Conservation (phyloP, 2,888 invertebrate species). For the Cheilosia variabilis region DNA sequence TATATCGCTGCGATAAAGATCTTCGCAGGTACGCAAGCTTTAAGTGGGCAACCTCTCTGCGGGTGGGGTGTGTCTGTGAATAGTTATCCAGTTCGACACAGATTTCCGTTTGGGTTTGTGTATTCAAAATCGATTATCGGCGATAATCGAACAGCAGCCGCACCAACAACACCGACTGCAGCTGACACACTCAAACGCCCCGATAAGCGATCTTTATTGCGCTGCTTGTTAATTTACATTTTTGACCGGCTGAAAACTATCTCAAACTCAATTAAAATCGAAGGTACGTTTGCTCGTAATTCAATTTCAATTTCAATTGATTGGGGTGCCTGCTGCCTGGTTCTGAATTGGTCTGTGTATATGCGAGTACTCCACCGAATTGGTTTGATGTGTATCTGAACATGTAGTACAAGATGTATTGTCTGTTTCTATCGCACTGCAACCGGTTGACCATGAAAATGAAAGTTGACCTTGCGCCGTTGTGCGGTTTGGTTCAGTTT, state of each 20-base stretch:
- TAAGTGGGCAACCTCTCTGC: constrained; percentile 41
- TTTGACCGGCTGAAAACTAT: constrained; percentile 56
- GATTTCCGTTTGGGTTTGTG: constrained; percentile 7
- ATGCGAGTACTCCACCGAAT: neutral
- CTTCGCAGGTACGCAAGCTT: constrained; percentile 53
- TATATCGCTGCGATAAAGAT: constrained; percentile 57
- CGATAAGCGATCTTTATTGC: constrained; percentile 73
- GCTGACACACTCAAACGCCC: constrained; percentile 53
- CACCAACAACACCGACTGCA: constrained; percentile 20
- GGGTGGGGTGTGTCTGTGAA: constrained; percentile 46
- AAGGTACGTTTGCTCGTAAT: constrained; percentile 10
- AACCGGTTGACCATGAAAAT: constrained; percentile 68
- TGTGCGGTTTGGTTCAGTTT: neutral
- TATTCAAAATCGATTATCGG: constrained; percentile 68
- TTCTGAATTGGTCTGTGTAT: constrained; percentile 56
- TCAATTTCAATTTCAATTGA: constrained; percentile 45
- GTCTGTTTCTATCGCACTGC: constrained; percentile 18
- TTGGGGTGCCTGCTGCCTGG: constrained; percentile 57
- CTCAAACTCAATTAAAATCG: constrained; percentile 69
- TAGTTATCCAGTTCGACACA: constrained; percentile 34
- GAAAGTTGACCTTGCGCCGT: constrained; percentile 68
- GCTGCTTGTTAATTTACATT: constrained; percentile 67
- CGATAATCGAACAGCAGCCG: constrained; percentile 54
- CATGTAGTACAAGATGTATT: constrained; percentile 15
- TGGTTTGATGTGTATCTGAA: neutral